Percentiles rank a stretch among this genome's conserved stretches.
phyloP scores from a whole-genome alignment of 1,140 invertebrate genomes.

The Oreohelix idahoensis region DNA sequence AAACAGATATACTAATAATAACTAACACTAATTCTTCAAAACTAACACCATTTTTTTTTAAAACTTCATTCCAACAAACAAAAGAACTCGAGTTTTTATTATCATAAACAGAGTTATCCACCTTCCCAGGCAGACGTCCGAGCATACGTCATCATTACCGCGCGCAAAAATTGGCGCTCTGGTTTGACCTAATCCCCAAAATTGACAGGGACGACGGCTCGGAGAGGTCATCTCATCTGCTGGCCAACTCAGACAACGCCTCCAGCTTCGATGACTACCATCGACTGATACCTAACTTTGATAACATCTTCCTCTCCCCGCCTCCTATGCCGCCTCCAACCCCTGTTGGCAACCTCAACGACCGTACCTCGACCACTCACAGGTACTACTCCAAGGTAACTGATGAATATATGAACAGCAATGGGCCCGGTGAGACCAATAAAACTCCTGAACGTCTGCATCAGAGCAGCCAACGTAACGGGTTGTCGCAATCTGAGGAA shows the following conservation, averaged over 20 bases:
- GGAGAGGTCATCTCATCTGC: constrained; percentile 83
- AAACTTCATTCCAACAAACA: too few relatives aligned
- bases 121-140: constrained; percentile 48
- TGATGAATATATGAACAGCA: not conserved
- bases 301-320: constrained; percentile 67
- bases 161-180: constrained; percentile 94
- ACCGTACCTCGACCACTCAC: constrained; percentile 15
- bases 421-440: constrained; percentile 40
- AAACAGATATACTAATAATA: not conserved
- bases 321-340: constrained; percentile 64
- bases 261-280: constrained; percentile 63
- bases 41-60: too few relatives aligned
- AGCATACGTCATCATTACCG: constrained; percentile 91
- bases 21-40: not conserved
- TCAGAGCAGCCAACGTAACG: constrained; percentile 11
- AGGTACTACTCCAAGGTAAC: not conserved
- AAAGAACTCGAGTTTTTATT: not conserved
- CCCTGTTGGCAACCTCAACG: constrained; percentile 29
- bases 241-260: constrained; percentile 78
- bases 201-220: constrained; percentile 87
- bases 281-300: constrained; percentile 56
- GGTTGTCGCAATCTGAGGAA: not conserved
- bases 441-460: constrained; percentile 14
- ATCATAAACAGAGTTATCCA: constrained; percentile 27
- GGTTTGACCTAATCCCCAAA: constrained; percentile 95